phyloP scores from a whole-genome alignment of 1,140 invertebrate species.

The Lasioglossum baleicum region DNA sequence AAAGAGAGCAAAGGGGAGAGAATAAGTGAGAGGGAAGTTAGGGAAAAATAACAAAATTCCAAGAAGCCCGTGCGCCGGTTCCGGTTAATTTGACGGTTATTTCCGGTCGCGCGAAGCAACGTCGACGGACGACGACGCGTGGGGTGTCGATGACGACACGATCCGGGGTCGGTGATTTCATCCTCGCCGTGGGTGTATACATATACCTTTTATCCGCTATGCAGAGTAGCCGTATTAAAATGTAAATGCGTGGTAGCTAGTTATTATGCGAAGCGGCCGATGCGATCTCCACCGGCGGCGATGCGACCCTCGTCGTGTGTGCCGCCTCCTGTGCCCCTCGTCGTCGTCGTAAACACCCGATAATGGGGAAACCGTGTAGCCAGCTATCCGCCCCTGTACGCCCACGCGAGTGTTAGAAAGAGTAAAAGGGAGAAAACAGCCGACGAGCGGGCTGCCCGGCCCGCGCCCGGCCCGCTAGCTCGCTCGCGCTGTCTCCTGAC shows the following conservation, averaged over 20 bases:
- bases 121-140: background rate
- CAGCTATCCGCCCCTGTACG: constrained; percentile 46
- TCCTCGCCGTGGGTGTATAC: constrained; percentile 36
- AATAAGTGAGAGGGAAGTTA: too few species aligned
- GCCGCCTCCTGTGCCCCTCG: constrained; percentile 48
- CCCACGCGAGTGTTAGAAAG: constrained; percentile 26
- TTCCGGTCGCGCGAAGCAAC: background rate
- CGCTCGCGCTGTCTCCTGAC: constrained; percentile 29
- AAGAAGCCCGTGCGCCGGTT: background rate
- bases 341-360: constrained; percentile 68
- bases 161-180: constrained; percentile 48
- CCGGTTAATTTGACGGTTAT: constrained; percentile 14
- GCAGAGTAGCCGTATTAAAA: constrained; percentile 69
- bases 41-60: background rate
- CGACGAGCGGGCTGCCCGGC: background rate
- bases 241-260: constrained; percentile 70
- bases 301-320: constrained; percentile 61
- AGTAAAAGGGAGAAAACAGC: constrained; percentile 17
- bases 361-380: constrained; percentile 71
- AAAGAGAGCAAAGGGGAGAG: too few species aligned
- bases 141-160: constrained; percentile 47
- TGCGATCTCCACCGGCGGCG: constrained; percentile 64
- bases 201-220: constrained; percentile 62
- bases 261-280: constrained; percentile 68
- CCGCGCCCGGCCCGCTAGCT: too few species aligned